Evolutionary conservation across 2,113 vertebrate genomes (phyloP).

Genomic region (Tychaedon coryphoeus): DNA sequence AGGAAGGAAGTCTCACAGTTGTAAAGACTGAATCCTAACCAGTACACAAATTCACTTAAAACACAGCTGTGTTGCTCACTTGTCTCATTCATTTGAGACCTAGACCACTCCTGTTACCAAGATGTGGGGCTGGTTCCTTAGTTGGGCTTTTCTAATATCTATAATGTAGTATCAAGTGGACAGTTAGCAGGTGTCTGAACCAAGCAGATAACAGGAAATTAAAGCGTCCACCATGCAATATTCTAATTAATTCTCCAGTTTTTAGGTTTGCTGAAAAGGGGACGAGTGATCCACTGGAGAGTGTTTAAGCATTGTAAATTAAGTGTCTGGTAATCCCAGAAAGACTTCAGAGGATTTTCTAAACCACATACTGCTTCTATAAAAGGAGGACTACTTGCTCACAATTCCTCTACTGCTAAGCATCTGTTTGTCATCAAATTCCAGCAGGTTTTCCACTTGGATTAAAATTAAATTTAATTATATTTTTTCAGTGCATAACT

Average conservation of each 20-base stretch:
- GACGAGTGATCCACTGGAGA: rapidly evolving
- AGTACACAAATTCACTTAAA: neutral
- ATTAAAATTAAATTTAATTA: neutral
- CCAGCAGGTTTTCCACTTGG: neutral
- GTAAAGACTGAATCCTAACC: neutral
- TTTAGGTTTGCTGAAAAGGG: neutral
- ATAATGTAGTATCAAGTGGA: neutral
- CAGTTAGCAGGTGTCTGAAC: neutral
- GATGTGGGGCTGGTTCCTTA: neutral
- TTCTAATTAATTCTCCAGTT: neutral
- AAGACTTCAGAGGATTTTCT: neutral
- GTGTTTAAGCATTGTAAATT: neutral
- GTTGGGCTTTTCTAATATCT: neutral
- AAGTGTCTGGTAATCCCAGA: neutral
- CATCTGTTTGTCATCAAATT: neutral
- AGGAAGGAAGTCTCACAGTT: neutral
- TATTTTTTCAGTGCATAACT: neutral
- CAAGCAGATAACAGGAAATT: neutral
- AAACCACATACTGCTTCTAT: neutral
- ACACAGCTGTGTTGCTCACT: neutral
- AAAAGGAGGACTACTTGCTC: neutral
- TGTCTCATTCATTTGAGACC: neutral
- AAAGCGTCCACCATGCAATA: neutral
- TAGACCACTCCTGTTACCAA: neutral
- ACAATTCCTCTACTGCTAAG: neutral